Percentiles rank a stretch among this genome's conserved stretches.
These are phyloP conservation scores for Myotis davidii DNA, from an alignment of 2,113 vertebrate species.

Conservation along the genomic window DNA sequence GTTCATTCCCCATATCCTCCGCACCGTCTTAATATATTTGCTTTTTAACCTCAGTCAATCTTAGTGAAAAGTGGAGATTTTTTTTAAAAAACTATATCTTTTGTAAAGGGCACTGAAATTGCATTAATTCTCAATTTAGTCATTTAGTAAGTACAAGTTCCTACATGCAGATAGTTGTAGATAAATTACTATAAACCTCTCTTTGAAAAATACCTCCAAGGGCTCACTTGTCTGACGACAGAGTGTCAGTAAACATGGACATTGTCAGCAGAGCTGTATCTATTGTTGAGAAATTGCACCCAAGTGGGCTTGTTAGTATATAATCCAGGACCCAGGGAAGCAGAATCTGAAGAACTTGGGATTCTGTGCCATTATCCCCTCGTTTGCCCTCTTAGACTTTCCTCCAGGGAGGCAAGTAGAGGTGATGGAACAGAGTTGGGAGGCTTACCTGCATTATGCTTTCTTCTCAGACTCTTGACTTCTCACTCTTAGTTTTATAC, in stretches of 20 bases:
- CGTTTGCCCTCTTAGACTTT: not conserved
- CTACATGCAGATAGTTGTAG: not conserved
- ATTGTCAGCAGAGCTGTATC: not conserved
- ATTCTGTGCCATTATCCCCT: not conserved
- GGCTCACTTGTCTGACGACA: not conserved
- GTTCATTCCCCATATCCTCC: not conserved
- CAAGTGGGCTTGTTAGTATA: not conserved
- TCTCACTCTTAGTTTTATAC: conserved; percentile 49
- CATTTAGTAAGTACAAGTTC: not conserved
- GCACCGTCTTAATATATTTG: not conserved
- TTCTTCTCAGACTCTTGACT: conserved; percentile 52
- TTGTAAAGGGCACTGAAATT: not conserved
- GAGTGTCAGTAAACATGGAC: not conserved
- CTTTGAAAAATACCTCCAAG: conserved; percentile 3
- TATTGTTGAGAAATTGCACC: not conserved
- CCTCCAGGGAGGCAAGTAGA: not conserved
- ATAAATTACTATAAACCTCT: not conserved
- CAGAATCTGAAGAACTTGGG: not conserved
- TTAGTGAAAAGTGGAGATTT: conserved; percentile 44
- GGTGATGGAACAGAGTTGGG: not conserved
- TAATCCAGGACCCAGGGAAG: not conserved
- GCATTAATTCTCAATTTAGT: not conserved
- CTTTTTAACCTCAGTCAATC: conserved; percentile 11
- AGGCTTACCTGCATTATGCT: not conserved
- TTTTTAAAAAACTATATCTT: not conserved